These are phyloP conservation scores for Platycheirus rosarum DNA, from an alignment of 2,888 invertebrate species.

Conservation along the genomic window DNA sequence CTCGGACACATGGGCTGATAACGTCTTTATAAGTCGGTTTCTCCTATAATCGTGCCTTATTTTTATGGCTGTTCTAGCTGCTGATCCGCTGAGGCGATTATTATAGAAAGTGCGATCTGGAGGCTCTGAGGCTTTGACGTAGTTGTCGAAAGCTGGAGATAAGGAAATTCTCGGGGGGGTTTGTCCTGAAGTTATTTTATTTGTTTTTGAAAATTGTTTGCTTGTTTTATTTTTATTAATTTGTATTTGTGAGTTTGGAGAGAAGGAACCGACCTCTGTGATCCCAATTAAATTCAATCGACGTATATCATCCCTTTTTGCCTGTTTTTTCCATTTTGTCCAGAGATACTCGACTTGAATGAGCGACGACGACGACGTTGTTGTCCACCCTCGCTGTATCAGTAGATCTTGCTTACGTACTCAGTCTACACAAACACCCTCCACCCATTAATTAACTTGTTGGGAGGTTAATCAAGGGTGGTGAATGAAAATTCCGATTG, in stretches of 20 bases:
- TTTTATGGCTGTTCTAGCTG: slow-evolving; percentile 1
- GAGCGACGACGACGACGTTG: background rate
- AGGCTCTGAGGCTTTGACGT: slow-evolving; percentile 11
- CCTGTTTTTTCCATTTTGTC: background rate
- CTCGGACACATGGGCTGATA: slow-evolving; percentile 47
- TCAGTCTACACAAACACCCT: background rate
- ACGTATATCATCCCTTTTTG: slow-evolving; percentile 39
- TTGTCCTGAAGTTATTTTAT: slow-evolving; percentile 24
- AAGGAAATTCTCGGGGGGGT: slow-evolving; percentile 58
- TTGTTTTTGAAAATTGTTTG: slow-evolving; percentile 13
- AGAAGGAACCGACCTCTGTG: slow-evolving; percentile 36
- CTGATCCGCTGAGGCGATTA: slow-evolving; percentile 7
- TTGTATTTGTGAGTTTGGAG: slow-evolving; percentile 28
- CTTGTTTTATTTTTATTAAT: slow-evolving; percentile 43
- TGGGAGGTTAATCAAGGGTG: background rate
- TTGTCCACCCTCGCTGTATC: slow-evolving; percentile 55
- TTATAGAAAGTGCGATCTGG: slow-evolving; percentile 20
- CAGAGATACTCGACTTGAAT: background rate
- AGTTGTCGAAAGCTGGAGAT: slow-evolving; percentile 36
- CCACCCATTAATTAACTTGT: slow-evolving; percentile 4
- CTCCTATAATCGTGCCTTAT: background rate
- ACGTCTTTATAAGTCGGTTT: slow-evolving; percentile 21
- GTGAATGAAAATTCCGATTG: background rate
- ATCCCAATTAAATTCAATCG: slow-evolving; percentile 63
- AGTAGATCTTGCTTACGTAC: slow-evolving; percentile 24